Conservation (phyloP, 2,797 vertebrate species). For the Aphelocoma californica region DNA sequence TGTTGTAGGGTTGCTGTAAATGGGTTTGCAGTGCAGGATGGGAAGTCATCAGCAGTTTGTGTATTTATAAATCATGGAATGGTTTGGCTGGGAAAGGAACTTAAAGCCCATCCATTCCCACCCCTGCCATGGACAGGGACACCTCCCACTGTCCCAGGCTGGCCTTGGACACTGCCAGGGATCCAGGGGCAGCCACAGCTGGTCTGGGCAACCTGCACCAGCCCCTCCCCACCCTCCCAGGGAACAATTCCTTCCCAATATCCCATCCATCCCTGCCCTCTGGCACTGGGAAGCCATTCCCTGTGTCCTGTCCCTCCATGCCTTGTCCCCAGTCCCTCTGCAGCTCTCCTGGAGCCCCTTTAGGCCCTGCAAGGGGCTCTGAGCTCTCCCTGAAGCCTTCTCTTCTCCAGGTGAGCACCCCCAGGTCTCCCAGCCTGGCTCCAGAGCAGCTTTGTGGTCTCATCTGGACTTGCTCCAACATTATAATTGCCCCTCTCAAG, state of each 20-base stretch:
- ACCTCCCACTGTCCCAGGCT: accelerated
- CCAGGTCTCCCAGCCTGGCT: neutral
- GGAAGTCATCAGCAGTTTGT: neutral
- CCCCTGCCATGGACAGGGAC: neutral
- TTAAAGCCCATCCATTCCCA: neutral
- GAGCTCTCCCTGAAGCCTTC: neutral
- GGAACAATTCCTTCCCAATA: neutral
- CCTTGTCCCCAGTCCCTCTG: neutral
- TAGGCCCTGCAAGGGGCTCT: neutral
- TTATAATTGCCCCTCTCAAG: neutral
- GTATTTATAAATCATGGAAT: neutral
- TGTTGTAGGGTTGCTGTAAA: neutral
- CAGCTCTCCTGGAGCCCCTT: neutral
- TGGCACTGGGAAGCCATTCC: neutral
- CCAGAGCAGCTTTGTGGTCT: neutral
- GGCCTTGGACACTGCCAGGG: neutral
- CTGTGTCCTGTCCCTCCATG: neutral
- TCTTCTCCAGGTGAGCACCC: neutral
- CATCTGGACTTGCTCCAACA: neutral
- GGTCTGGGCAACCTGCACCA: neutral
- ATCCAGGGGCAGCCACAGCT: neutral
- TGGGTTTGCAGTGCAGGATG: neutral
- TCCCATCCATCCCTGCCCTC: neutral
- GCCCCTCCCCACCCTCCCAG: accelerated
- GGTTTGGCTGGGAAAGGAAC: neutral